A percentile compares a stretch with the other conserved stretches of the same genome.
phyloP scores from a whole-genome alignment of 2,113 vertebrate genomes.

The Cryptotis parvus region DNA sequence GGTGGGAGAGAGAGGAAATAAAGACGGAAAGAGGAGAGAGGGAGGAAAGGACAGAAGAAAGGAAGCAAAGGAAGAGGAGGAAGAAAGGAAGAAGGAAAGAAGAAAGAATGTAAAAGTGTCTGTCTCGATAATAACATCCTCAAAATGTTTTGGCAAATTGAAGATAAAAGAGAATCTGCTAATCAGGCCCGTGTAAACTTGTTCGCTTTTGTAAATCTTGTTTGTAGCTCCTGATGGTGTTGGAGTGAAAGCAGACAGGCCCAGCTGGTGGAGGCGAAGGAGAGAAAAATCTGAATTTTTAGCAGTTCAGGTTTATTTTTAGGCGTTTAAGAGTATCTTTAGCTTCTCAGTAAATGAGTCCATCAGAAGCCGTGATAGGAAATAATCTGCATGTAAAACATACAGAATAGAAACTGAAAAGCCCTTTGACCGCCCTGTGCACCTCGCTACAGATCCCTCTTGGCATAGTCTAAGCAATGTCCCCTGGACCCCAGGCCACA shows the following conservation, averaged over 20 bases:
- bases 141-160: constrained; percentile 74
- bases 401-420: not conserved
- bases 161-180: constrained; percentile 69
- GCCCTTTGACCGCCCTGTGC: not conserved
- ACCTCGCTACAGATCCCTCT: fast-evolving
- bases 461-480: not conserved
- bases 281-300: constrained; percentile 87
- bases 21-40: fast-evolving
- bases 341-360: constrained; percentile 82
- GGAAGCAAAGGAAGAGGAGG: fast-evolving
- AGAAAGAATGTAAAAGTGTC: constrained; percentile 49
- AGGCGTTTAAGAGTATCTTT: constrained; percentile 85
- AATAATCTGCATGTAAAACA: constrained; percentile 70
- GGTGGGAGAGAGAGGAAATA: fast-evolving
- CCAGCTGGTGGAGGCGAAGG: constrained; percentile 84
- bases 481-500: not conserved
- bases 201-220: constrained; percentile 77
- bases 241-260: constrained; percentile 84
- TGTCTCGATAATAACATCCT: constrained; percentile 55
- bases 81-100: not conserved
- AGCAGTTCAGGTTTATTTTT: constrained; percentile 87
- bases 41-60: too few species aligned
- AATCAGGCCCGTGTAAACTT: constrained; percentile 79
- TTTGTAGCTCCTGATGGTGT: constrained; percentile 84
- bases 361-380: constrained; percentile 78